Base-by-base conservation (phyloP, 1,140 invertebrate genomes). In the Heliconius eleuchia region DNA sequence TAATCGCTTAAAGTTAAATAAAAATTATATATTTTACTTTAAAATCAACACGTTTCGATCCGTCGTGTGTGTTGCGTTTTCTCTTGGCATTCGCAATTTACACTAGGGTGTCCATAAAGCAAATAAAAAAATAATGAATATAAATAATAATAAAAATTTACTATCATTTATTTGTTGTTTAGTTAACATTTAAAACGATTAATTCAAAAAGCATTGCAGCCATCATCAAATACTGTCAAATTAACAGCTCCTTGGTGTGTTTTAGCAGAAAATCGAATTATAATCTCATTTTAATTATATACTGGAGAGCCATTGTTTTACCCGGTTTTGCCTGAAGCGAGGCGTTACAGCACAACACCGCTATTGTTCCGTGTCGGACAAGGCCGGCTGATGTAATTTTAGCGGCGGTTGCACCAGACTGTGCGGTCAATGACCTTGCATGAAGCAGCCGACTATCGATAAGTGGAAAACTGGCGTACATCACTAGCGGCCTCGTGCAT, bases 311-410 rank as follows among this genome's bases (percentile, higher is more conserved):
- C 37, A 72, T 42, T 42, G 37, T 72, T 72, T 72, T 39, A 72
- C 37, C 37, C 34, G 71, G 18, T 11, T 83, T 76, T 46, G 77
- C 46, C 66, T 73, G 80, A 50, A 81, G 23, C 76, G 73, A 78
- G 78, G 60, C 81, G 83, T 85, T 83, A 85, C 85, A 80, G 81
- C 72, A 84, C 80, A 76, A 76, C 66, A 75, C 73, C 78, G 82
- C 84, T 88, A 92, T 91, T 94, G 91, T 94, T 93, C 91, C 92
- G 92, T 87, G 86, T 91, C 89, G 82, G 83, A 79, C 90, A 94
- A 94, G 91, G 91, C 81, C 87, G 87, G 90, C 91, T 94, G 92
- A 94, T 93, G 92, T 92, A 94, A 94, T 81, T 80, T 79, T 80
- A 77, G 82, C 81, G 82, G 76, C 73, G 42, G 77, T 94, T 94